Evolutionary conservation across 2,797 vertebrate species (phyloP).

Genomic region (Myripristis murdjan): DNA sequence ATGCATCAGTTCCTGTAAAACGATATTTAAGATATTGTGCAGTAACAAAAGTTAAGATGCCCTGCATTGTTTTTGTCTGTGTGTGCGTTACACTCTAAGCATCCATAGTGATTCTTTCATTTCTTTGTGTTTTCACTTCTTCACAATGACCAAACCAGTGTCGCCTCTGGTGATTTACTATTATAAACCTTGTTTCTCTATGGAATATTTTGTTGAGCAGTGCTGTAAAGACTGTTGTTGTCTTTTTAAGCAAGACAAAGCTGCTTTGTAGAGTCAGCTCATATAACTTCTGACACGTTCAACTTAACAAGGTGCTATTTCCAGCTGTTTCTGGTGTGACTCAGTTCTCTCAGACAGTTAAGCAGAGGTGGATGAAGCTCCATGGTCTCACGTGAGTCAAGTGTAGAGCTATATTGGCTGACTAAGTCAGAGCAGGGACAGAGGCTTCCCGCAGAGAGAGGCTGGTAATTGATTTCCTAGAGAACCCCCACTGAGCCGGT

Average conservation of each 20-base stretch:
- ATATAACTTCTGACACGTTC: not conserved
- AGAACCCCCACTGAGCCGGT: slow-evolving; percentile 28
- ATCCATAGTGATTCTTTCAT: not conserved
- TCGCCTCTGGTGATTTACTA: slow-evolving; percentile 3
- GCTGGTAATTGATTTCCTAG: slow-evolving; percentile 74
- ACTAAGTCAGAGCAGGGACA: slow-evolving; percentile 11
- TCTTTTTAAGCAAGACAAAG: not conserved
- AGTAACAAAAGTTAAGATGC: not conserved
- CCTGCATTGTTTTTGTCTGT: not conserved
- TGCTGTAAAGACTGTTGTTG: not conserved
- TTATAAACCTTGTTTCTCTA: slow-evolving; percentile 23
- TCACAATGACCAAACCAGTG: slow-evolving; percentile 11
- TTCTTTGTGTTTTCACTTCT: slow-evolving; percentile 7
- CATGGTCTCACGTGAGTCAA: slow-evolving; percentile 19
- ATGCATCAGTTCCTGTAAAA: no score
- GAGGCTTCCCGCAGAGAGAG: slow-evolving; percentile 18
- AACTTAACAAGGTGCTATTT: not conserved
- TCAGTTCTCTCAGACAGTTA: not conserved
- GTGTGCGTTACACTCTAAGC: not conserved
- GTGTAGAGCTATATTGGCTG: slow-evolving; percentile 19
- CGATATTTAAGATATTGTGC: no score
- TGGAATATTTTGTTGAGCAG: not conserved
- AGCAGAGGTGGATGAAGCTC: not conserved
- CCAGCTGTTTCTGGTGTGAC: not conserved
- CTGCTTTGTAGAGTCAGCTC: not conserved